Evolutionary conservation across 2,888 invertebrate species (phyloP).

Genomic region (Chrysolina haemoptera): DNA sequence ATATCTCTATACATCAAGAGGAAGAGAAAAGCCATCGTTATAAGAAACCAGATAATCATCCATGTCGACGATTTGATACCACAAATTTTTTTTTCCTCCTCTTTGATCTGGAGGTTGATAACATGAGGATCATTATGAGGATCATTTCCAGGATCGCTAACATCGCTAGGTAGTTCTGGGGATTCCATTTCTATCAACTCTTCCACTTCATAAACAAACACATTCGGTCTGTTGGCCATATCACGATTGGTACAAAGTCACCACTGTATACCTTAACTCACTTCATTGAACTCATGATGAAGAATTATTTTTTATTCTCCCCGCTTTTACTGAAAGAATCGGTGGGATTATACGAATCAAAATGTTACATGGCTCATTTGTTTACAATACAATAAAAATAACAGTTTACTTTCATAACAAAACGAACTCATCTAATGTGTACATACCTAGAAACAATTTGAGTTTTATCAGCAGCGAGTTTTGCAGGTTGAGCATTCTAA

Average conservation of each 20-base stretch:
- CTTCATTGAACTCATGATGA: background rate
- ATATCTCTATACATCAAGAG: constrained; percentile 1
- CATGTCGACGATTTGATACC: constrained; percentile 5
- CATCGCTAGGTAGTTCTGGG: background rate
- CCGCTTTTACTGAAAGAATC: background rate
- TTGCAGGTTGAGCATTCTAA: background rate
- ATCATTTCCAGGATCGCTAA: background rate
- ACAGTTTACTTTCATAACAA: background rate
- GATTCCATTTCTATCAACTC: background rate
- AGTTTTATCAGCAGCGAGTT: background rate
- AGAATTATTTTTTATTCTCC: background rate
- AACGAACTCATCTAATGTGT: background rate
- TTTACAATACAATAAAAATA: background rate
- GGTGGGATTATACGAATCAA: background rate
- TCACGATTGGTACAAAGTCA: background rate
- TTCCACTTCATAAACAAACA: background rate
- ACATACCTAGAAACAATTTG: background rate
- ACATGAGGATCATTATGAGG: background rate
- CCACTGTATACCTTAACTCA: background rate
- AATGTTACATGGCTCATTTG: background rate
- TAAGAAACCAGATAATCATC: background rate
- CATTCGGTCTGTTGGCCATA: background rate
- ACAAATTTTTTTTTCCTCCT: background rate
- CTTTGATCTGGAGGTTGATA: background rate
- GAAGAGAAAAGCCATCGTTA: background rate